Percentiles rank a stretch among this genome's conserved stretches.
Conservation (phyloP, 2,113 vertebrate genomes). For the Egretta garzetta region DNA sequence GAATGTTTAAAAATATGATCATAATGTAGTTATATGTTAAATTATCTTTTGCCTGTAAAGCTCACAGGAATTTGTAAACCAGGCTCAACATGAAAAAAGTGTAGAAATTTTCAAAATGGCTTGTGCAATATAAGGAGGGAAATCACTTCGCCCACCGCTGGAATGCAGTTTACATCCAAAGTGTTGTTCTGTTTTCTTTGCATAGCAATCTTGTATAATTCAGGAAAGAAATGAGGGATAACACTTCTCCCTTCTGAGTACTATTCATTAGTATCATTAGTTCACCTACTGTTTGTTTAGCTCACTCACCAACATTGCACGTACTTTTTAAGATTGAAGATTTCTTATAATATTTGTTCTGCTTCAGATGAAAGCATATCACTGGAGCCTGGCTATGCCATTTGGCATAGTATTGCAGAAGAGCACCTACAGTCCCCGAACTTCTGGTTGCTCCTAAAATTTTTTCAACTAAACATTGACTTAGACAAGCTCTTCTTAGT, state of each 20-base stretch:
- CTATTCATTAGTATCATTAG: neutral
- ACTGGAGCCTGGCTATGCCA: neutral
- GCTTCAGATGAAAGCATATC: neutral
- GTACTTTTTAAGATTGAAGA: neutral
- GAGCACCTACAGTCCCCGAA: neutral
- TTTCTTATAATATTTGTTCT: neutral
- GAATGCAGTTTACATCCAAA: neutral
- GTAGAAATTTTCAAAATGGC: neutral
- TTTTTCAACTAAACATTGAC: neutral
- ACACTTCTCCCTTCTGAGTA: neutral
- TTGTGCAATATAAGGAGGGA: neutral
- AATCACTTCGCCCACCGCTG: fast-evolving
- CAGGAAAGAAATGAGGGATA: neutral
- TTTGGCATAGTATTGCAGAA: neutral
- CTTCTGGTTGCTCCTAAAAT: neutral
- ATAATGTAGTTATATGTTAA: neutral
- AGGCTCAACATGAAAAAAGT: neutral
- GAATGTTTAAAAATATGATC: neutral
- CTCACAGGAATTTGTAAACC: neutral
- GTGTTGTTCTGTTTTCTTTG: neutral
- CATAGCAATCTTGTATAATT: neutral
- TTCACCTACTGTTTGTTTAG: neutral
- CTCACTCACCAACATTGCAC: neutral
- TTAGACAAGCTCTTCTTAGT: neutral
- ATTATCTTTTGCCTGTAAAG: neutral